Base-by-base conservation (phyloP, 2,888 invertebrate genomes). In the Limenitis camilla region DNA sequence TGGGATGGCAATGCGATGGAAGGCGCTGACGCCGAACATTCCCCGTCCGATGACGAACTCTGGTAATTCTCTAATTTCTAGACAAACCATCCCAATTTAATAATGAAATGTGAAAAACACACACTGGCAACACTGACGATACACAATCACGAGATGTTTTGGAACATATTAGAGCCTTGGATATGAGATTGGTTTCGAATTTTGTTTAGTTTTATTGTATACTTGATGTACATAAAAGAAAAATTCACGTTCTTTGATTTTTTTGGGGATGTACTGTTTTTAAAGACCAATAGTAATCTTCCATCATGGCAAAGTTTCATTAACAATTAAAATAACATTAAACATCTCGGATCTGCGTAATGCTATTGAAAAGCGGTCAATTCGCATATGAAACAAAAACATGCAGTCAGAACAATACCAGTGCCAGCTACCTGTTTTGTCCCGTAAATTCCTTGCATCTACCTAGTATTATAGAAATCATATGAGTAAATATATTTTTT, bases 11-110 rank as follows among this genome's bases (percentile, higher is more conserved):
- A 81, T 51, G 86, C 88, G 66, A 88, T 85, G 53, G 89, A 89
- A 10, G 91, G 91, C 61, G 90, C 90, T 41, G 90, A 90, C 59
- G 91, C 88, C 33, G 90, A 90, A 56, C 90, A 91, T 74, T 91
- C 91, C 54, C 90, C 91, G 64, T 92, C 92, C 55, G 91, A 91
- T 65, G 92, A 85, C 55, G 88, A 84, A 51, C 81, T 71, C 78
- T 84, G 87, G 78, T 83, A 88, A 77, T 78, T 81, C 58, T 78
- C 78, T 78, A 81, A 61, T 74, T 80, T 88, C 87, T 86, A 78
- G 61, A 74, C 67, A 80, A 78, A 75, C 55, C 53, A 38, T 41
- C 46, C 39, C 43, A 42, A 42, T 31, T 8, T 32, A 42, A 42
- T 1, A 41, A 30, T 7, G 29, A 31, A 19, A 6, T 1, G 27